Evolutionary conservation across 2,797 vertebrate species (phyloP), one percentile per base, ranked within the genome.

Genomic region (Hippocampus kuda): DNA sequence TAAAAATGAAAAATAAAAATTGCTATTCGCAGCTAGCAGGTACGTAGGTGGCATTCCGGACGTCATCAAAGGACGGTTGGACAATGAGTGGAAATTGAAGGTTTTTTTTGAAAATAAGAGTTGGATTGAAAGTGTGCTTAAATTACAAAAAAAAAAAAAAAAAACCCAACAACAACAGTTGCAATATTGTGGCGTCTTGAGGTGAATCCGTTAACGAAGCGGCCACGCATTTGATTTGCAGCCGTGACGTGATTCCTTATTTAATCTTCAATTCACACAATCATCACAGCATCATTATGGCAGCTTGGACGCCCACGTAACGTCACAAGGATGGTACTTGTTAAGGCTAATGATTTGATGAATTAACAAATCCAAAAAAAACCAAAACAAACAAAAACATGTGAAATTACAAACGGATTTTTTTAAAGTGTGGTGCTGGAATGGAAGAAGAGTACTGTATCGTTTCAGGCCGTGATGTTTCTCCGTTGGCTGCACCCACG

Each of bases 401-500:
- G 26, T 13, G 54, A 27, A 26, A 26, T 12, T 26, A 13, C 13
- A 8, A 57, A 26, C 5, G 11, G 2, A 44, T 11, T 6, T 26
- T 13, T 15, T 7, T 5, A 18, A 60, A 60, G 6, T 60, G 27
- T 20, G 27, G 34, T 60, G 9, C 18, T 9, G 26, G 15, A 7
- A 30, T 5, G 13, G 11, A 1, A 34, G 5, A 16, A 34, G 57
- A 16, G 15, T 46, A 46, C 10, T 46, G 2, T 46, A 20, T 34
- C 1, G 6, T 60, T 27, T 2, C 53, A 75, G 82, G 72, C 73
- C 79, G 68, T 69, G 69, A 65, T 64, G 59, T 63, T 48, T 30
- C 68, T 72, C 65, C 49, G 20, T 48, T n/a, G 67, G 76, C 78
- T 82, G 82, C 85, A 71, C 85, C 83, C 81, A 81, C 83, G 80